Base-by-base conservation (phyloP, 1,140 invertebrate genomes). In the Chionoecetes opilio region DNA sequence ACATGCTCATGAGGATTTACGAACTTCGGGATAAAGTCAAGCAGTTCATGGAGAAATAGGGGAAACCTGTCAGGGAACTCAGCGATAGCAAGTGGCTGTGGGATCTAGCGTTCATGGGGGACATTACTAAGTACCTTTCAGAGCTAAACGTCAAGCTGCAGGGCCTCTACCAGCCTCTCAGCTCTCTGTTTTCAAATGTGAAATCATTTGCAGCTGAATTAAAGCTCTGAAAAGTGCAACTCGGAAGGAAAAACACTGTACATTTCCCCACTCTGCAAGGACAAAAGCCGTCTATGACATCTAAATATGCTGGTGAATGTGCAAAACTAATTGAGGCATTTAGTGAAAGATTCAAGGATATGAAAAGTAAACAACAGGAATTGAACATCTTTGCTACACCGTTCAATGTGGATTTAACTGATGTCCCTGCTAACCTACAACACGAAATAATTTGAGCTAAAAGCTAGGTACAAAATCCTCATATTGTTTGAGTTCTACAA, bases 301-400 rank as follows among this genome's bases (percentile, higher is more conserved):
- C n/a, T 75, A 21, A 63, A 91, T 46, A 53, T 53, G 89, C 2
- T 91, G 89, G 53, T 91, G 89, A 91, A 63, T 91, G 89, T 91
- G 37, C 41, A 21, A 91, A 82, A 92, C 82, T 92, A 92, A 92
- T 82, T 92, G 75, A 92, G 6, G 82, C 63, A 82, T 92, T 82
- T 82, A 82, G 34, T 84, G 9, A 92, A 92, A 92, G 63, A 82
- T 92, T 92, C 91, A 82, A 84, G 63, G 11, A 82, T 35, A 41
- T 92, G 53, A 92, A 92, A 93, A 93, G 82, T 87, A 93, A 93
- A 93, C 92, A 92, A 92, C 11, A 41, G 92, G 37, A 93, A n/a
- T 46, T 93, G 84, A 46, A 93, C 92, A 87, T 93, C 92, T 93
- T 93, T n/a, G 92, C 92, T 46, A 85, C 82, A 93, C 37, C 85